Percentiles rank a stretch among this genome's conserved stretches.
phyloP scores from a whole-genome alignment of 2,113 vertebrate genomes.

The Rallus limicola region DNA sequence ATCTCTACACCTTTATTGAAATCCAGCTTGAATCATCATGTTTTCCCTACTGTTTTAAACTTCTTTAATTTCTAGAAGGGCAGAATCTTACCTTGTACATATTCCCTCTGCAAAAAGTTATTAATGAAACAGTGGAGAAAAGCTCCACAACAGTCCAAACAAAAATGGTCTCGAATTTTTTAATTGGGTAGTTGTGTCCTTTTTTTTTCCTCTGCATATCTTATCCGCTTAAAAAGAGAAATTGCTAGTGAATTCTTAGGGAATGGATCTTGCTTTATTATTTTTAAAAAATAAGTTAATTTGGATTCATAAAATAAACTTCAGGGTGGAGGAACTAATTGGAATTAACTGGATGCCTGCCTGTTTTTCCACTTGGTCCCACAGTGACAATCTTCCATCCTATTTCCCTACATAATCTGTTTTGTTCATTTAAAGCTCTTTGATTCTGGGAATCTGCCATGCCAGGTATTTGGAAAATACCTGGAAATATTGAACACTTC shows the following conservation, averaged over 20 bases:
- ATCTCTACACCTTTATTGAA: background rate
- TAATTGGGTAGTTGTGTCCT: background rate
- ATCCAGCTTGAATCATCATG: background rate
- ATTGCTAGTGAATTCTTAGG: background rate
- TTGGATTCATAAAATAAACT: background rate
- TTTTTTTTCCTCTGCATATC: background rate
- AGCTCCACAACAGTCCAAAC: background rate
- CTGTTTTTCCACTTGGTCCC: background rate
- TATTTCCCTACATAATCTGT: background rate
- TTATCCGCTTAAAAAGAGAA: background rate
- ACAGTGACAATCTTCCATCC: background rate
- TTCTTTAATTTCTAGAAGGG: background rate
- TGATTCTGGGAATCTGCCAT: background rate
- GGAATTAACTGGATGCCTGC: background rate
- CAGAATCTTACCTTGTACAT: background rate
- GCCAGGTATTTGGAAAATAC: background rate
- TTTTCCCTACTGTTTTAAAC: background rate
- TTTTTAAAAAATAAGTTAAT: background rate
- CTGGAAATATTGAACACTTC: background rate
- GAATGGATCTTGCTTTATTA: background rate
- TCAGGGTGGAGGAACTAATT: background rate
- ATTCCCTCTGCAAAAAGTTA: background rate
- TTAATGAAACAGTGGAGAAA: background rate
- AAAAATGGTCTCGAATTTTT: background rate
- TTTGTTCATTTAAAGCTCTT: background rate